Conservation (phyloP, 2,113 vertebrate species). For the Melozone crissalis region DNA sequence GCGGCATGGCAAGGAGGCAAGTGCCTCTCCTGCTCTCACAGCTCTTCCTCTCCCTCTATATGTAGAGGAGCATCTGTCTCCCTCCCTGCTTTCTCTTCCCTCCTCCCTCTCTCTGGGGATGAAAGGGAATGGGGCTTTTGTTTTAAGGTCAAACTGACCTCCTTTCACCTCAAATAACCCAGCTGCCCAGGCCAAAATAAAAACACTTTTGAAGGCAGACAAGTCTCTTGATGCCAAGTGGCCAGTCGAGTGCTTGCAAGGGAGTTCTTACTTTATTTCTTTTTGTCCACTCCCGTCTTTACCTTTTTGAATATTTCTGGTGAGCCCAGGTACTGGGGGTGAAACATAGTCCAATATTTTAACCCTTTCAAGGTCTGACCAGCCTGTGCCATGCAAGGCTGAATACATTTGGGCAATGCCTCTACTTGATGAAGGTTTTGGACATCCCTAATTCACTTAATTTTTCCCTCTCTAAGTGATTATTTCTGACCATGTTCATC, state of each 20-base stretch:
- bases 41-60: conserved; percentile 5
- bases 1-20: accelerated
- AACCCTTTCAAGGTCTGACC: neutral
- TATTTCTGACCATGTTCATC: neutral
- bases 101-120: conserved; percentile 41
- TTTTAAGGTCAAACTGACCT: conserved; percentile 47
- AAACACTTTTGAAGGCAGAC: conserved; percentile 54
- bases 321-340: neutral
- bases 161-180: conserved; percentile 66
- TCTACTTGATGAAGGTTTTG: neutral
- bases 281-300: accelerated
- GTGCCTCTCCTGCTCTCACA: neutral
- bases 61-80: neutral
- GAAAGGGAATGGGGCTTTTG: conserved; percentile 60
- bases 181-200: conserved; percentile 43
- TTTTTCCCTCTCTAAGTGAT: neutral
- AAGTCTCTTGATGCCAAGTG: conserved; percentile 10
- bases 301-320: neutral
- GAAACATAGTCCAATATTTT: neutral
- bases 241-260: neutral
- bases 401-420: accelerated
- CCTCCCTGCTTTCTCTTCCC: neutral
- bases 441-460: neutral
- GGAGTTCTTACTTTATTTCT: neutral
- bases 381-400: neutral